These are phyloP conservation scores for Ophonus ardosiacus DNA, from an alignment of 2,888 invertebrate genomes.

Conservation along the genomic window DNA sequence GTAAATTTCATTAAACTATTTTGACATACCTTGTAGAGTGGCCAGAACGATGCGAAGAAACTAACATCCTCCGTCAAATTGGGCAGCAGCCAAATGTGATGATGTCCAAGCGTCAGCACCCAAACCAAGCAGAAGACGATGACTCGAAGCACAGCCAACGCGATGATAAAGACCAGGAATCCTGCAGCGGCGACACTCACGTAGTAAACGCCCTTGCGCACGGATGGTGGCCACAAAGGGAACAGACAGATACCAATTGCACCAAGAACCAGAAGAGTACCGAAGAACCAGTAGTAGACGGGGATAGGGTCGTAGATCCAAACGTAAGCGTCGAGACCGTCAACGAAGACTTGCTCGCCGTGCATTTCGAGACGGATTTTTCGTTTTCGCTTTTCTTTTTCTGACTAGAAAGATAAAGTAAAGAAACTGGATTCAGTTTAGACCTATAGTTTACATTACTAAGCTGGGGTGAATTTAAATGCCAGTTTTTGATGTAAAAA, in stretches of 20 bases:
- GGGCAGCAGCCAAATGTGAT: conserved; percentile 99
- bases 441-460: too few relatives aligned
- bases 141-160: conserved; percentile 91
- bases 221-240: conserved; percentile 98
- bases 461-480: too few relatives aligned
- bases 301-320: conserved; percentile 99
- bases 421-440: too few relatives aligned
- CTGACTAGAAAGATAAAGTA: conserved; percentile 70
- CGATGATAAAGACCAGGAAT: conserved; percentile 95
- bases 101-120: conserved; percentile 90
- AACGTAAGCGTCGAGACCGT: conserved; percentile 96
- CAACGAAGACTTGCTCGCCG: conserved; percentile 94
- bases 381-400: conserved; percentile 86
- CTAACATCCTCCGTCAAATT: conserved; percentile 99
- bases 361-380: conserved; percentile 99
- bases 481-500: too few relatives aligned
- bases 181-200: conserved; percentile 96
- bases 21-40: conserved; percentile 88
- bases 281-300: conserved; percentile 95
- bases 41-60: conserved; percentile 99
- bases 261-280: conserved; percentile 92
- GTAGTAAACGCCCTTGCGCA: conserved; percentile 97
- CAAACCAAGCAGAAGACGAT: conserved; percentile 95
- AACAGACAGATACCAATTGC: conserved; percentile 98
- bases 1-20: too few relatives aligned